Percentiles rank a stretch among this genome's conserved stretches.
Conservation (phyloP, 2,888 invertebrate species). For the Chaetogeoica ovagalla region DNA sequence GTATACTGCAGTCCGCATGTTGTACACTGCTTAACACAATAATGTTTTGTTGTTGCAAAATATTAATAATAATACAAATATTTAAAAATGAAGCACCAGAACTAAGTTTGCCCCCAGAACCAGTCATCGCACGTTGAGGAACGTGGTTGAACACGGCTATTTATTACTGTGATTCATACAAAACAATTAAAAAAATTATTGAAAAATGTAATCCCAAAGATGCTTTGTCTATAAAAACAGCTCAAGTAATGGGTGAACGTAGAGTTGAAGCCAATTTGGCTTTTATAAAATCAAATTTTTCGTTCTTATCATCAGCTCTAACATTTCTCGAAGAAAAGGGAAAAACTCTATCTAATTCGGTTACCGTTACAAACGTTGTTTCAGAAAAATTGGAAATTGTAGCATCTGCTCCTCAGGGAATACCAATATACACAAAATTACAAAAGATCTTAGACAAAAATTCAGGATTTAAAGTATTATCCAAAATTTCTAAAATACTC, state of each 20-base stretch:
- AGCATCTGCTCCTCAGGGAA: not conserved
- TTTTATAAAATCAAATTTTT: slow-evolving; percentile 29
- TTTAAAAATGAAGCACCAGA: slow-evolving; percentile 43
- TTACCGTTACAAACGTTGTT: slow-evolving; percentile 8
- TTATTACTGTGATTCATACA: not conserved
- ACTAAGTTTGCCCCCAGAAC: slow-evolving; percentile 47
- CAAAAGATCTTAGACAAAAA: not conserved
- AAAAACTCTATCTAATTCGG: not conserved
- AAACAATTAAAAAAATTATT: slow-evolving; percentile 19
- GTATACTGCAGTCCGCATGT: not conserved
- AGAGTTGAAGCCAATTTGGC: slow-evolving; percentile 16
- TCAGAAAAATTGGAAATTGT: slow-evolving; percentile 3
- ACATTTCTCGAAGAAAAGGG: slow-evolving; percentile 26
- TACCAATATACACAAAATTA: slow-evolving; percentile 3
- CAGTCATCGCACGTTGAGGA: slow-evolving; percentile 48
- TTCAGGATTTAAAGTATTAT: not conserved
- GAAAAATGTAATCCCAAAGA: not conserved
- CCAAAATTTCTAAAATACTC: slow-evolving; percentile 8
- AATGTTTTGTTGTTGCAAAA: too few relatives aligned
- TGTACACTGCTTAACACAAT: not conserved
- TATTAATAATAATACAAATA: slow-evolving; percentile 24
- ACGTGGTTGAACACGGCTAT: slow-evolving; percentile 36
- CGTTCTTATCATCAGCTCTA: slow-evolving; percentile 11
- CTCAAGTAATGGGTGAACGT: slow-evolving; percentile 2
- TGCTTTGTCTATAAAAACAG: not conserved